Evolutionary conservation across 2,888 invertebrate species (phyloP), one percentile per base, ranked within the genome.

Genomic region (Saturnia pavonia): DNA sequence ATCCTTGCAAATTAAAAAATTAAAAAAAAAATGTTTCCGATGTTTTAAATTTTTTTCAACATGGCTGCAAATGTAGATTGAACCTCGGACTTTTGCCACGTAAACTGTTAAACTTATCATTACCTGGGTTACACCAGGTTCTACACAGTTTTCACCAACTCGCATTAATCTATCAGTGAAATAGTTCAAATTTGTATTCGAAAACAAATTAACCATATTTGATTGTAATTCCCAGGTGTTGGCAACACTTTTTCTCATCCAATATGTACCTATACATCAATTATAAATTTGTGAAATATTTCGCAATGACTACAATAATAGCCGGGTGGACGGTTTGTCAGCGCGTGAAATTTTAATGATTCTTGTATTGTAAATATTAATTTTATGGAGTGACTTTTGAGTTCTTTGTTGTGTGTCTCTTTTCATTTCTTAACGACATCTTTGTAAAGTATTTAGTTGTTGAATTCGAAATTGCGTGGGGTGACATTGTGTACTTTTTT

Each of bases 331-430:
- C 43, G 54, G 27, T 69, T 63, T 11, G 65, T 43, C 34, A 14
- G n/a, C 27, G 63, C 69, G 63, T 63, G 63, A 69, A 69, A 69
- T 69, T 69, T 65, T 69, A 69, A 69, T 69, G 65, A 63, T 63
- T 40, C 16, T 11, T 63, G 63, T 69, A 22, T 63, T 60, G 48
- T 69, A 63, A 69, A 65, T 22, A 69, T 45, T 43, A 63, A 60
- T 69, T 69, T 45, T 48, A 69, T 48, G 69, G 63, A 63, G 63
- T 48, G n/a, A n/a, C 9, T 34, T 11, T 25, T 42, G 42, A 3
- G 11, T 48, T 12, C 34, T 43, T 45, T 34, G 45, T 42, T 43
- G 14, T 3, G 19, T 60, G 11, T 54, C 11, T n/a, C 19, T 54
- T 48, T 19, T 48, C 19, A 19, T 19, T 48, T 48, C 48, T 19